phyloP scores from a whole-genome alignment of 2,797 vertebrate species.

The Takifugu ocellatus region DNA sequence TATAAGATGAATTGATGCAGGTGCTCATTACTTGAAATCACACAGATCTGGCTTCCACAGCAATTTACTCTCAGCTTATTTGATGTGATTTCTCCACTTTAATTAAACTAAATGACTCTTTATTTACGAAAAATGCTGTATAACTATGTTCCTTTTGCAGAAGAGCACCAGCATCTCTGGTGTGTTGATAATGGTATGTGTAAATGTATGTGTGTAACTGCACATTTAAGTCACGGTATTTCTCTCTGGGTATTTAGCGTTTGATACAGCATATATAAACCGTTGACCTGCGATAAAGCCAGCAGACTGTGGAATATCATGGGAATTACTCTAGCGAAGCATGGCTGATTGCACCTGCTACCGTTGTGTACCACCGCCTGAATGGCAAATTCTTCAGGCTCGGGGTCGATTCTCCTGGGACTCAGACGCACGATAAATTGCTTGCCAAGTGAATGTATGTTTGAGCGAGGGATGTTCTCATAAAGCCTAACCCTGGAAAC shows the following conservation, averaged over 20 bases:
- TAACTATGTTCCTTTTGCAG: not conserved
- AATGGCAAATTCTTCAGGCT: constrained; percentile 34
- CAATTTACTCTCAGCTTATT: not conserved
- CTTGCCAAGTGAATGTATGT: constrained; percentile 18
- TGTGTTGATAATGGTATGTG: constrained; percentile 8
- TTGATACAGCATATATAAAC: constrained; percentile 47
- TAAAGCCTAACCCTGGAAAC: constrained; percentile 5
- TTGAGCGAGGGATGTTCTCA: constrained; percentile 9
- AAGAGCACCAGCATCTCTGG: not conserved
- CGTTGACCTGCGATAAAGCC: constrained; percentile 50
- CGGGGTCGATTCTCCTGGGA: constrained; percentile 11
- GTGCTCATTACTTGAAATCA: no score
- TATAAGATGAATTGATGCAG: no score
- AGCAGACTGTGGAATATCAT: constrained; percentile 32
- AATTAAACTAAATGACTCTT: constrained; percentile 3
- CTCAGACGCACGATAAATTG: constrained; percentile 24
- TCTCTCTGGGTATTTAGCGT: constrained; percentile 48
- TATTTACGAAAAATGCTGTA: not conserved
- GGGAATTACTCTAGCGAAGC: constrained; percentile 45
- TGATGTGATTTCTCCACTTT: not conserved
- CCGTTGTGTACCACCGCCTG: constrained; percentile 17
- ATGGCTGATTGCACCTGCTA: constrained; percentile 47
- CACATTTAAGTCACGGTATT: constrained; percentile 29
- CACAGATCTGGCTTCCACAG: no score
- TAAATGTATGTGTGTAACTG: constrained; percentile 23